Base-by-base conservation (phyloP, 2,797 vertebrate species). In the Rhinogobio ventralis region DNA sequence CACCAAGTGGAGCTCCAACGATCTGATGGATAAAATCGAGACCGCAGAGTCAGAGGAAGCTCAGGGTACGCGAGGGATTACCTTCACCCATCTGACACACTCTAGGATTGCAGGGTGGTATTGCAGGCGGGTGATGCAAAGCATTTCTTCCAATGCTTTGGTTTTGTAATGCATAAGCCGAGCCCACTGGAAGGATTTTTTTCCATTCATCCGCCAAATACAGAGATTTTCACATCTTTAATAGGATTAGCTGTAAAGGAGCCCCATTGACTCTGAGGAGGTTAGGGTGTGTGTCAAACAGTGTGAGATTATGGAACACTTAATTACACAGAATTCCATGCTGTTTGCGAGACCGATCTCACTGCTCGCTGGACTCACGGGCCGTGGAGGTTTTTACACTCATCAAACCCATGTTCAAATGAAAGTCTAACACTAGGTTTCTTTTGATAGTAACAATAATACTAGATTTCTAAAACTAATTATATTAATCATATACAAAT, bases 1-100 rank as follows among this genome's bases (percentile, higher is more conserved):
- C 90, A 97, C 96, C 86, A 99, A 99, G 89, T 99, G 98, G 98
- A 98, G 90, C 91, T 99, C 98, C 89, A 99, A 97, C 0, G 98
- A 99, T 75, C 95, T 99, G 90, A 98, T 99, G 96, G 98, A 99
- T 95, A 98, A 98, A 92, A 98, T 99, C 7, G 98, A 96, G 91
- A 96, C 95, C 0, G 93, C 92, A 0, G 98, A 98, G 86, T 92
- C 92, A 0, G 97, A 98, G 79, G 97, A 98, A 88, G 88, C 94
- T n/a, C 96, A 96, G 86, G 97, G 98, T 99, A 93, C 81, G 89
- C 13, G 7, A 64, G 36, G 66, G 25, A 82, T 71, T 74, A 62
- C 74, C 60, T 62, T 15, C 55, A 45, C 25, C 71, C 28, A 5
- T 28, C 67, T 55, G 53, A 62, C 57, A 46, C 9, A 17, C 25